Percentiles rank a stretch among this genome's conserved stretches.
These are phyloP conservation scores for Nanorana parkeri DNA, from an alignment of 2,113 vertebrate genomes.

Conservation along the genomic window DNA sequence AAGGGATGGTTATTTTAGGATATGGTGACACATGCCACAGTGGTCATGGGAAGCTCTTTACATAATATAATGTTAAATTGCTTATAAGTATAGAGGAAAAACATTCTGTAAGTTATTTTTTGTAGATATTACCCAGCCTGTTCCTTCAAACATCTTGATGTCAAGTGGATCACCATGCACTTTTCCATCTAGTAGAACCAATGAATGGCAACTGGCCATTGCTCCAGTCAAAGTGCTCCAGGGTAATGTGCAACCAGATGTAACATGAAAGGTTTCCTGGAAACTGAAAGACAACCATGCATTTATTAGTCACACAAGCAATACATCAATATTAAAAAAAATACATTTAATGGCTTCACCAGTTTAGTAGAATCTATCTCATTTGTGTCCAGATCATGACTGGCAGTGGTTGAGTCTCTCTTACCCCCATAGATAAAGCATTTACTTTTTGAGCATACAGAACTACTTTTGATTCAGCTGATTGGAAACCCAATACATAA, in stretches of 20 bases:
- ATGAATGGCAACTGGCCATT: constrained; percentile 65
- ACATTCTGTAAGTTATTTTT: no score
- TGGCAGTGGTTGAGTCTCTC: neutral
- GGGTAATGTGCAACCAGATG: constrained; percentile 11
- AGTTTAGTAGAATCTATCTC: no score
- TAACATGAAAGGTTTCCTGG: constrained; percentile 14
- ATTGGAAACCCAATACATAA: no score
- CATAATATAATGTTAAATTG: no score
- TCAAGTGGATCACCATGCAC: constrained; percentile 65
- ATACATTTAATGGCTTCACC: no score
- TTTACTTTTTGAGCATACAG: neutral
- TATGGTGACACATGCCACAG: no score
- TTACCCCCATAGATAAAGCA: neutral
- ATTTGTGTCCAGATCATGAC: neutral
- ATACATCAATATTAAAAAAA: no score
- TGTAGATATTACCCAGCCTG: constrained; percentile 62
- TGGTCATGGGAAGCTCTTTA: no score
- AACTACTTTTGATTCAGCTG: neutral
- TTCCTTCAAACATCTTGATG: constrained; percentile 65
- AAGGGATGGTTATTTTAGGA: no score
- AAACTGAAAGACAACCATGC: constrained; percentile 42
- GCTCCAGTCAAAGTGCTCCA: constrained; percentile 55
- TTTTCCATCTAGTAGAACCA: constrained; percentile 59
- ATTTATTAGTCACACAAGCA: neutral
- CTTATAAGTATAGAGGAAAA: no score